These are phyloP conservation scores for Epinephelus malabaricus DNA, from an alignment of 2,797 vertebrate genomes.

Conservation along the genomic window DNA sequence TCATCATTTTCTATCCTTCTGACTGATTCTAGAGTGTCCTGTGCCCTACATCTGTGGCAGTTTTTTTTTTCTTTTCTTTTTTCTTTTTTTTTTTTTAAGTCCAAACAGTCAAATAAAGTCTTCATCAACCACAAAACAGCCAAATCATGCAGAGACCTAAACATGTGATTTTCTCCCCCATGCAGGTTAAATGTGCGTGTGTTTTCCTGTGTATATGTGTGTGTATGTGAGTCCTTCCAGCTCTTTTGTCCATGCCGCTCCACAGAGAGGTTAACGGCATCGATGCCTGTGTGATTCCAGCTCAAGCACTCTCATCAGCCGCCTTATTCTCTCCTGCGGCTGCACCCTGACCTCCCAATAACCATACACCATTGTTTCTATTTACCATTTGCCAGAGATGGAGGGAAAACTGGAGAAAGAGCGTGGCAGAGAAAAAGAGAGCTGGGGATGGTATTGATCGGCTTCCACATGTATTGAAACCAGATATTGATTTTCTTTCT, in stretches of 20 bases:
- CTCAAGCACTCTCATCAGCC: constrained; percentile 85
- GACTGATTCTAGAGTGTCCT: not conserved
- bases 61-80: no score
- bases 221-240: constrained; percentile 19
- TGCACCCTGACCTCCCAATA: constrained; percentile 87
- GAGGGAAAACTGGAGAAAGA: constrained; percentile 72
- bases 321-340: constrained; percentile 76
- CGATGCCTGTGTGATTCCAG: constrained; percentile 77
- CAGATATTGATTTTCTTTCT: constrained; percentile 91
- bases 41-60: no score
- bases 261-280: constrained; percentile 71
- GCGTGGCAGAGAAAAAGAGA: constrained; percentile 68
- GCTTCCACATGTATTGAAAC: constrained; percentile 88
- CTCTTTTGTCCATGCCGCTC: constrained; percentile 64
- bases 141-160: constrained; percentile 29
- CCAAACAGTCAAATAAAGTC: constrained; percentile 6
- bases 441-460: constrained; percentile 82
- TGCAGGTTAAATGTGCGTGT: constrained; percentile 2
- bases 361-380: constrained; percentile 88
- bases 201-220: constrained; percentile 1
- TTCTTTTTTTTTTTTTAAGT: not conserved
- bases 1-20: not conserved
- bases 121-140: constrained; percentile 29
- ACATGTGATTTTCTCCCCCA: constrained; percentile 15
- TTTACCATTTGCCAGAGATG: constrained; percentile 83